Evolutionary conservation across 2,113 vertebrate genomes (phyloP).

Genomic region (Cyprinus carpio): DNA sequence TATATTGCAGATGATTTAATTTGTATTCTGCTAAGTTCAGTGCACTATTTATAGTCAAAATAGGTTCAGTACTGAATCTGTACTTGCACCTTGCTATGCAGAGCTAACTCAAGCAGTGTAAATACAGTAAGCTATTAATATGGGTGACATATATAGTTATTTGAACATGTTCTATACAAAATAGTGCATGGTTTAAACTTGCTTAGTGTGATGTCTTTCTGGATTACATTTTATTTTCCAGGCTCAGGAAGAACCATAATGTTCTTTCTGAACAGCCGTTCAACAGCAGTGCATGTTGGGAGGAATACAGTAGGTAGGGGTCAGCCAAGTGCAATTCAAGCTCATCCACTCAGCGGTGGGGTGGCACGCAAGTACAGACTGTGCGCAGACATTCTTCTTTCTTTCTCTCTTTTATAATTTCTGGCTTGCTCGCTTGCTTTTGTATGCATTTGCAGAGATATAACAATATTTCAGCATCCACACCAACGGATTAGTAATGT

Average conservation of each 20-base stretch:
- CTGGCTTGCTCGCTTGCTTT: neutral
- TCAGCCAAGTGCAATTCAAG: slow-evolving; percentile 63
- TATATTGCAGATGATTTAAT: too few relatives aligned
- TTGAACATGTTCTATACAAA: neutral
- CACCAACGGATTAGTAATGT: neutral
- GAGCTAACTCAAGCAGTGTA: neutral
- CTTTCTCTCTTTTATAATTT: slow-evolving; percentile 6
- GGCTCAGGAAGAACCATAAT: neutral
- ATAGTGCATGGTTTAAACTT: neutral
- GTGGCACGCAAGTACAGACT: slow-evolving; percentile 43
- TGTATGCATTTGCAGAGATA: neutral
- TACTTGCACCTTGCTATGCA: neutral
- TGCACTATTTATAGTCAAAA: neutral
- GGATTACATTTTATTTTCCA: neutral
- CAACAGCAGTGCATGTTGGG: slow-evolving; percentile 54
- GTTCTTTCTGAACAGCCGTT: neutral
- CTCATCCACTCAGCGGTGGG: slow-evolving; percentile 47
- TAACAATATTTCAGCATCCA: neutral
- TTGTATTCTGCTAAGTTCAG: neutral
- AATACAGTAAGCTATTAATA: neutral
- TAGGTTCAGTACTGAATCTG: neutral
- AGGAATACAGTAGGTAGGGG: slow-evolving; percentile 58
- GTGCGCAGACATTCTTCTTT: slow-evolving; percentile 27
- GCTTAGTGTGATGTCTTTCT: neutral
- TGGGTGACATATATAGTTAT: neutral